phyloP scores from a whole-genome alignment of 2,113 vertebrate genomes.

The Varanus komodoensis region DNA sequence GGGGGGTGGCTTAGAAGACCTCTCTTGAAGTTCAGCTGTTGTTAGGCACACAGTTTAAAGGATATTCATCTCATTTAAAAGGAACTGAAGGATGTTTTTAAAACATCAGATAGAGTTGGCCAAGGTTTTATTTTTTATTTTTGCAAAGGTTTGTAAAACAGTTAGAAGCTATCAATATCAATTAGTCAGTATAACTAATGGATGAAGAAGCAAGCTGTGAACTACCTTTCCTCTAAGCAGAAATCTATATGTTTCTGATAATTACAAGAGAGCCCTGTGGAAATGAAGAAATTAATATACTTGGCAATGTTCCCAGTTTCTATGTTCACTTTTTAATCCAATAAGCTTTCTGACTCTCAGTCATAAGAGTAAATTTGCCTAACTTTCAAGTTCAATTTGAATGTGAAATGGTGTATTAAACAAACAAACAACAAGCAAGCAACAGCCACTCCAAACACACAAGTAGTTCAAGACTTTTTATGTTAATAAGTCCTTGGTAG shows the following conservation, averaged over 20 bases:
- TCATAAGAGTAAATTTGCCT: background rate
- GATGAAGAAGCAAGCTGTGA: background rate
- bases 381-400: background rate
- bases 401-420: background rate
- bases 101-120: background rate
- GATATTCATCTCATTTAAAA: slow-evolving; percentile 27
- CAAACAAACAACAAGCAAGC: background rate
- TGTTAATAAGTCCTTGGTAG: no score
- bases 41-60: background rate
- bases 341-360: slow-evolving; percentile 9
- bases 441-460: slow-evolving; percentile 2
- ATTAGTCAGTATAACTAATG: slow-evolving; percentile 32
- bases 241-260: background rate
- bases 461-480: background rate
- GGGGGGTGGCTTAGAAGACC: background rate
- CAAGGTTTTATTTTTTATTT: background rate
- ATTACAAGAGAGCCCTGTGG: background rate
- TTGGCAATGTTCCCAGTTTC: background rate
- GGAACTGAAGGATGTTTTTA: background rate
- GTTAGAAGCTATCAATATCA: background rate
- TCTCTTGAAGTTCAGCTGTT: background rate
- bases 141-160: slow-evolving; percentile 14
- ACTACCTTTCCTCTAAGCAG: background rate
- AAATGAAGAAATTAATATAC: slow-evolving; percentile 29
- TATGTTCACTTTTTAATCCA: slow-evolving; percentile 39